phyloP scores from a whole-genome alignment of 2,797 vertebrate species.

The Falco cherrug region DNA sequence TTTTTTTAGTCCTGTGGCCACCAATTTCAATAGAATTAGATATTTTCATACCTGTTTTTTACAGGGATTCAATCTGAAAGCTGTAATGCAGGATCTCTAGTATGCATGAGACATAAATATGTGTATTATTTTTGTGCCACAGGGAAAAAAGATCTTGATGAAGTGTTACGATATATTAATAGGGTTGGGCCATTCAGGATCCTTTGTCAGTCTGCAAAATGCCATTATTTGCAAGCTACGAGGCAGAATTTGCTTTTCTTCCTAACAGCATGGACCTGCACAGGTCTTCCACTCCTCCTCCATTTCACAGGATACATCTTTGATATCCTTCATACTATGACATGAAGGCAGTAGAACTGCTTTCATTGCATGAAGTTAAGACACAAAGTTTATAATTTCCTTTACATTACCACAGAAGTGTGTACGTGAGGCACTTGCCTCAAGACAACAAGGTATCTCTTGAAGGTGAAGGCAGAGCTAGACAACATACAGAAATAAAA shows the following conservation, averaged over 20 bases:
- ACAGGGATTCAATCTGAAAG: constrained; percentile 42
- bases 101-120: neutral
- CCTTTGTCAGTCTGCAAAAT: constrained; percentile 23
- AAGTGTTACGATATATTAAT: neutral
- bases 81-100: neutral
- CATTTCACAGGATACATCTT: neutral
- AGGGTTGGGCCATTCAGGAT: neutral
- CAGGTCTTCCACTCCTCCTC: neutral
- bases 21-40: neutral
- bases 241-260: neutral
- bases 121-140: constrained; percentile 3
- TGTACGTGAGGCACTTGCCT: neutral
- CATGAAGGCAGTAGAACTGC: neutral
- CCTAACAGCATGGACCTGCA: neutral
- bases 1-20: neutral
- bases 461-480: constrained; percentile 81
- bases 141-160: neutral
- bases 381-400: neutral
- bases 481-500: constrained; percentile 79
- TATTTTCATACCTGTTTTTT: neutral
- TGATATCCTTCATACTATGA: neutral
- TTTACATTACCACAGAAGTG: neutral
- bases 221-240: neutral
- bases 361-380: neutral
- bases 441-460: neutral